These are phyloP conservation scores for Cryptus armator DNA, from an alignment of 2,888 invertebrate species.

Conservation along the genomic window DNA sequence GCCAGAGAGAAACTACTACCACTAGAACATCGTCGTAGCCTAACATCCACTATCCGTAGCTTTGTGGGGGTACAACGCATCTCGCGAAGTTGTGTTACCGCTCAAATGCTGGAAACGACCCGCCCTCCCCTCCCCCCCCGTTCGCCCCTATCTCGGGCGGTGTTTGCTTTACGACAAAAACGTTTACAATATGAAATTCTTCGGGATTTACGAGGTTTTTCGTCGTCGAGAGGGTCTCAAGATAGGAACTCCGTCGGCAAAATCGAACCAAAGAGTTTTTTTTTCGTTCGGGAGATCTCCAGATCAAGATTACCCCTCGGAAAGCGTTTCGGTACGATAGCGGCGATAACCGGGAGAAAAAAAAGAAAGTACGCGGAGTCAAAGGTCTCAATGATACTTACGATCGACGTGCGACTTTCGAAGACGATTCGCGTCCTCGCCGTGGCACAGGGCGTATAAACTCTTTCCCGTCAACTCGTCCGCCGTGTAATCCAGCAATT, in stretches of 20 bases:
- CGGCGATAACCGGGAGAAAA: not conserved
- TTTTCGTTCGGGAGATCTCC: constrained; percentile 18
- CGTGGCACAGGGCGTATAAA: constrained; percentile 97
- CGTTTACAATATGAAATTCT: constrained; percentile 78
- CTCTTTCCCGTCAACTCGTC: constrained; percentile 98
- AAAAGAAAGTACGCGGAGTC: not conserved
- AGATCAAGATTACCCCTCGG: not conserved
- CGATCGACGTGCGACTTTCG: constrained; percentile 98
- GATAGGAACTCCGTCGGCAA: not conserved
- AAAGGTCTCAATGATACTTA: constrained; percentile 87
- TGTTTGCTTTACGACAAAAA: constrained; percentile 77
- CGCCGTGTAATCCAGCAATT: constrained; percentile 96
- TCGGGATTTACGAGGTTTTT: constrained; percentile 71
- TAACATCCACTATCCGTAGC: constrained; percentile 27
- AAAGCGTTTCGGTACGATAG: not conserved
- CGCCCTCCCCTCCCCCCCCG: constrained; percentile 69
- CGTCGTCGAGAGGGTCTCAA: constrained; percentile 56
- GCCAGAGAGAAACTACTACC: constrained; percentile 54
- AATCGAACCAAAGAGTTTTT: not conserved
- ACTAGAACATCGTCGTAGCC: constrained; percentile 27
- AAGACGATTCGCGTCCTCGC: constrained; percentile 97
- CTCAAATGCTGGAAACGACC: constrained; percentile 76
- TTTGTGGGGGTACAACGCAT: constrained; percentile 34
- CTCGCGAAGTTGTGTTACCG: constrained; percentile 72
- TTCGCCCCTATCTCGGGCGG: constrained; percentile 54